These are phyloP conservation scores for Cosmia pyralina DNA, from an alignment of 2,888 invertebrate genomes.

Conservation along the genomic window DNA sequence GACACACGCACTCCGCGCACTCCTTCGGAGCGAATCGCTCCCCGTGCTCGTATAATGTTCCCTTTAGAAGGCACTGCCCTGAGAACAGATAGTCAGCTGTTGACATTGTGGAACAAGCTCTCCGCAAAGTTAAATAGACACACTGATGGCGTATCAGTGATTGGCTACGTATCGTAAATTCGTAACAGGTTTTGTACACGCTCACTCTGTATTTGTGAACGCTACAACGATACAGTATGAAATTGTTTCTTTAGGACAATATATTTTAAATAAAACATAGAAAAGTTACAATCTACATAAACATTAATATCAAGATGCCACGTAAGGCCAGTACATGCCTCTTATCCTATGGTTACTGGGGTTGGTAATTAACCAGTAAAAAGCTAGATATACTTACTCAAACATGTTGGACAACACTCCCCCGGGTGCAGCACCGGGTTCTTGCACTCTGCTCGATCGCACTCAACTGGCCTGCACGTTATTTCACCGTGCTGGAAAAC, in stretches of 20 bases:
- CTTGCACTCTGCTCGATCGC: slow-evolving; percentile 94
- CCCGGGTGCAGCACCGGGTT: slow-evolving; percentile 94
- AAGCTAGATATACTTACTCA: slow-evolving; percentile 92
- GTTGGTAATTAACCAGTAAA: too few relatives aligned
- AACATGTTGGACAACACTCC: slow-evolving; percentile 96
- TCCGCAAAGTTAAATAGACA: not conserved
- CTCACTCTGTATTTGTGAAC: not conserved
- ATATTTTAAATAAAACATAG: not conserved
- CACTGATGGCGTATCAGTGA: too few relatives aligned
- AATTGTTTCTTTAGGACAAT: not conserved
- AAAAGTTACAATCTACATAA: not conserved
- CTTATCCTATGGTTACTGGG: not conserved
- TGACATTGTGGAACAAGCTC: not conserved
- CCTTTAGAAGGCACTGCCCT: slow-evolving; percentile 93
- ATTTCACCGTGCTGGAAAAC: slow-evolving; percentile 94
- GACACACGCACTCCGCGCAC: slow-evolving; percentile 95
- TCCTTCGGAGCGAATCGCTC: slow-evolving; percentile 93
- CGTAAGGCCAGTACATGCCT: not conserved
- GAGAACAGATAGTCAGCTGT: not conserved
- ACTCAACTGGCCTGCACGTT: slow-evolving; percentile 95
- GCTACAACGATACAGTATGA: not conserved
- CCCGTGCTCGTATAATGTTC: slow-evolving; percentile 94
- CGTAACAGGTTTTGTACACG: not conserved
- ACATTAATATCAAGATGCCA: not conserved
- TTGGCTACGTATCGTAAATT: not conserved